Percentiles rank a stretch among this genome's conserved stretches.
Evolutionary conservation across 2,797 vertebrate genomes (phyloP).

Genomic region (Sylvia borin): DNA sequence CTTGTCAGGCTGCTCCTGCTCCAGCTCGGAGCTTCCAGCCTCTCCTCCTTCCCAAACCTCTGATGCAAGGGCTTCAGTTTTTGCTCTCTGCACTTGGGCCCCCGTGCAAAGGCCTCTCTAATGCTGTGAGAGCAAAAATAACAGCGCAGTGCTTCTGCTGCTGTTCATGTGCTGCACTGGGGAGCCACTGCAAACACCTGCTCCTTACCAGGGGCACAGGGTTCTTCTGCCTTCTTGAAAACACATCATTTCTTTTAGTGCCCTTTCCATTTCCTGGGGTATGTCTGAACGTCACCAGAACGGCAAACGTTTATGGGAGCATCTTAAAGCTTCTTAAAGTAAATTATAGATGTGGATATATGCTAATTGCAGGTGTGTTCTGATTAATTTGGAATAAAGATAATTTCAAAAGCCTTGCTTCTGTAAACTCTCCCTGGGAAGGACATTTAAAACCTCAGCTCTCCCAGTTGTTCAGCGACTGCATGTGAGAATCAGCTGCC

Average conservation of each 20-base stretch:
- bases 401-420: background rate
- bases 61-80: background rate
- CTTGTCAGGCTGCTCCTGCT: background rate
- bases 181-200: background rate
- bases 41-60: background rate
- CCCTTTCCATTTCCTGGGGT: background rate
- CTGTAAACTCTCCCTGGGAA: background rate
- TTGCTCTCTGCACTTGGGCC: background rate
- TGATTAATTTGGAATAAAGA: background rate
- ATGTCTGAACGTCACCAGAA: background rate
- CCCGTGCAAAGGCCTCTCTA: conserved; percentile 6
- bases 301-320: background rate
- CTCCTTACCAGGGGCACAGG: background rate
- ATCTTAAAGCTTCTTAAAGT: background rate
- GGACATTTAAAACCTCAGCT: background rate
- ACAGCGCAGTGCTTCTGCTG: background rate
- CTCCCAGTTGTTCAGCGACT: background rate
- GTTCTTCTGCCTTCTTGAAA: background rate
- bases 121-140: conserved; percentile 27
- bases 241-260: background rate
- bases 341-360: background rate
- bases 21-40: background rate
- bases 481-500: background rate
- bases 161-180: background rate
- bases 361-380: background rate